Evolutionary conservation across 2,797 vertebrate species (phyloP).

Genomic region (Gephyroberyx darwinii): DNA sequence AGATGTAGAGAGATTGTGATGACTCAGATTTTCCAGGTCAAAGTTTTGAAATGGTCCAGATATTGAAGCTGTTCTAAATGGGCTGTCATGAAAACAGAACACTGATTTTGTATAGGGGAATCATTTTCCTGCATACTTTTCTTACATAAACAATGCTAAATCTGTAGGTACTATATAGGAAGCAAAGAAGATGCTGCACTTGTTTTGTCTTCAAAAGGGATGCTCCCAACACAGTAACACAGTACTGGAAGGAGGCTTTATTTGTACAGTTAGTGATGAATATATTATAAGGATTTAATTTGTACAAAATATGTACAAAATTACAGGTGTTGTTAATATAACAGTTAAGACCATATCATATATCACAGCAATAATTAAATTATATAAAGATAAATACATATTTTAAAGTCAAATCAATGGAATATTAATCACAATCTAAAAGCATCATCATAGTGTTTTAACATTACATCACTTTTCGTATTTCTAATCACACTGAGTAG

Average conservation of each 20-base stretch:
- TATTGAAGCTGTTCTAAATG: conserved; percentile 5
- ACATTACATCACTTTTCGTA: no score
- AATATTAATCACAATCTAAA: no score
- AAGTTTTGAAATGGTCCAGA: conserved; percentile 10
- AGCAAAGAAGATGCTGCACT: not conserved
- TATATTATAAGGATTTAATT: not conserved
- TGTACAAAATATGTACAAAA: no score
- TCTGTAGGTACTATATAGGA: not conserved
- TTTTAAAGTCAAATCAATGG: no score
- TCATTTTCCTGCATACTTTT: not conserved
- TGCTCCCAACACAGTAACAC: not conserved
- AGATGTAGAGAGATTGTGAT: not conserved
- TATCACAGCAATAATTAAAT: no score
- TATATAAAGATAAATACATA: no score
- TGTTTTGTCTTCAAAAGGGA: not conserved
- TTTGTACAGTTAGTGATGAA: not conserved
- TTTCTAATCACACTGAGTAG: no score
- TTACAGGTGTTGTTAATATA: no score
- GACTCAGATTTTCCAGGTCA: not conserved
- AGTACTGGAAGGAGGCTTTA: not conserved
- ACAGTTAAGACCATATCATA: no score
- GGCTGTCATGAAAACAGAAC: not conserved
- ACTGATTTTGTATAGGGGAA: not conserved
- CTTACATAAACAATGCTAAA: not conserved
- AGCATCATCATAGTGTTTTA: no score